Conservation (phyloP, 2,888 invertebrate species). For the Xestobium rufovillosum region DNA sequence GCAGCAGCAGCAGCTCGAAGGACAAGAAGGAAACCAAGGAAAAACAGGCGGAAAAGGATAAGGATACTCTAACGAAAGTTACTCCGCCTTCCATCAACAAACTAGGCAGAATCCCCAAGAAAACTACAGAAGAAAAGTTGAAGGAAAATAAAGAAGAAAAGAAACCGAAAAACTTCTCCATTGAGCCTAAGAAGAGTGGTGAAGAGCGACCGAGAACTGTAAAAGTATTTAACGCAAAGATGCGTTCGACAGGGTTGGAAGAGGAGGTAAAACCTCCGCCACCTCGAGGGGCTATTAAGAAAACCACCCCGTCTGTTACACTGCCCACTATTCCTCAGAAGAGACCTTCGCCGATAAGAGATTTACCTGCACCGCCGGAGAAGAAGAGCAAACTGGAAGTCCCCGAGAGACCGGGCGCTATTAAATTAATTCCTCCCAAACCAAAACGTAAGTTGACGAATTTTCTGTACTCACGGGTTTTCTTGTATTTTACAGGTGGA, state of each 20-base stretch:
- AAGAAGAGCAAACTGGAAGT: conserved; percentile 65
- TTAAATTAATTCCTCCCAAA: conserved; percentile 82
- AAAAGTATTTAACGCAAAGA: conserved; percentile 85
- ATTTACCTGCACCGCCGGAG: conserved; percentile 53
- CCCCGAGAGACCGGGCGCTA: conserved; percentile 68
- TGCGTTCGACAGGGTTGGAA: conserved; percentile 83
- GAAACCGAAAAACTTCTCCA: conserved; percentile 72
- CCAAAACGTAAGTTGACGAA: conserved; percentile 86
- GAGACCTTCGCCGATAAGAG: conserved; percentile 39
- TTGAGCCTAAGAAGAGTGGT: conserved; percentile 68
- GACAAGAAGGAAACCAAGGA: conserved; percentile 44
- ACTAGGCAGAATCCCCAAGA: conserved; percentile 72
- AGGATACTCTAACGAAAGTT: conserved; percentile 59
- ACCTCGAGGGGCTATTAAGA: conserved; percentile 60
- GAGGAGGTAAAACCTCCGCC: conserved; percentile 84
- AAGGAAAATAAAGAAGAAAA: conserved; percentile 43
- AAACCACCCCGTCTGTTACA: conserved; percentile 46
- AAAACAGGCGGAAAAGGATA: conserved; percentile 58
- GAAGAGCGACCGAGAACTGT: conserved; percentile 78
- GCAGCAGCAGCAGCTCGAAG: conserved; percentile 35
- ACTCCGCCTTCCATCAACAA: conserved; percentile 63
- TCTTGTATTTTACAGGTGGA: conserved; percentile 28
- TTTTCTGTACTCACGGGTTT: conserved; percentile 23
- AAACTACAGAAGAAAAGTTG: conserved; percentile 46
- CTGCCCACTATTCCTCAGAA: conserved; percentile 37